phyloP scores from a whole-genome alignment of 1,140 invertebrate species.

The Zaprionus inermis region DNA sequence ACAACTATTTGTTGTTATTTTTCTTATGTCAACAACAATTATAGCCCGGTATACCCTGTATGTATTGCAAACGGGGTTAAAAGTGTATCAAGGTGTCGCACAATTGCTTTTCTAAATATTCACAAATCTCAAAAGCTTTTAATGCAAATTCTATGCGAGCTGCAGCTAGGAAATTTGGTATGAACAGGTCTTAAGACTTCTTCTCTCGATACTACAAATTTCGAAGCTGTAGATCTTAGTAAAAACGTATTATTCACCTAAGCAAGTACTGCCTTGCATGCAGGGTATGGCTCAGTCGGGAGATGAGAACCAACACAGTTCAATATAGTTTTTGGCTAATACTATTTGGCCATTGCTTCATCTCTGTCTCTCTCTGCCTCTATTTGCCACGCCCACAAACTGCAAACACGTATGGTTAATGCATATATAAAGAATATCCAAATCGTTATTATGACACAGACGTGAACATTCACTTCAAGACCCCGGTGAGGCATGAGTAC shows the following conservation, averaged over 20 bases:
- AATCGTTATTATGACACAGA: conserved; percentile 95
- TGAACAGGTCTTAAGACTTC: not conserved
- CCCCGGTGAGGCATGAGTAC: conserved; percentile 92
- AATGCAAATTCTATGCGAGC: not conserved
- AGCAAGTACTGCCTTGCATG: not conserved
- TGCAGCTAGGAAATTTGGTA: not conserved
- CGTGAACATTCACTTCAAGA: conserved; percentile 96
- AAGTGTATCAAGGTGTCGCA: not conserved
- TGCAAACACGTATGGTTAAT: not conserved
- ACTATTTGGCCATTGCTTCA: conserved; percentile 29
- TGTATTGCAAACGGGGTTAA: not conserved
- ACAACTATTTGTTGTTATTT: conserved; percentile 29
- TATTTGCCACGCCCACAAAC: conserved; percentile 37
- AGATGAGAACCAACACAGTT: conserved; percentile 10
- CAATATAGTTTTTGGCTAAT: conserved; percentile 1
- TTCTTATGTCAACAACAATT: conserved; percentile 47
- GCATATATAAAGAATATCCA: conserved; percentile 89
- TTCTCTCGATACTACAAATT: not conserved
- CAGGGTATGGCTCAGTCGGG: not conserved
- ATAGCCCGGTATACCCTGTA: not conserved
- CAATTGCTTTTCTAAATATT: not conserved
- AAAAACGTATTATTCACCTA: not conserved
- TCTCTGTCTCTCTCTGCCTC: not conserved
- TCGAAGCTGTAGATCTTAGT: not conserved
- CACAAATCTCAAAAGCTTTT: not conserved